Evolutionary conservation across 2,113 vertebrate species (phyloP), one percentile per base, ranked within the genome.

Genomic region (Nesogale talazaci): DNA sequence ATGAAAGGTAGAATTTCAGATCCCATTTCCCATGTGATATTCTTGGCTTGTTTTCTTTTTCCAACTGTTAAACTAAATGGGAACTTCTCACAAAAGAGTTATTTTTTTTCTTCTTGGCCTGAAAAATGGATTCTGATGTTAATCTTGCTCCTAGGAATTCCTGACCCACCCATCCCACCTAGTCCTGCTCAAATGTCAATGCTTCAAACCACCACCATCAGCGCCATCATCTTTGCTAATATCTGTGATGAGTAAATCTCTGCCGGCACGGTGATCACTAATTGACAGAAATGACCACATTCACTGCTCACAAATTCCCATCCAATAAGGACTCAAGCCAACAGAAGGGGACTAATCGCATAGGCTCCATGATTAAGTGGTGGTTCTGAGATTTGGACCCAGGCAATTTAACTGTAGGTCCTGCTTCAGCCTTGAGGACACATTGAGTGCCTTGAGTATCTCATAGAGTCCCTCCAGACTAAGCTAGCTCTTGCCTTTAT

Each of bases 101-200:
- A 59, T 94, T 97, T 96, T 94, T 97, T 96, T 94, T 91, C 89
- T 86, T 83, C 84, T 65, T 65, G 91, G 94, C 63, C 93, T 96
- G 91, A 94, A 96, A 96, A 96, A 76, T 94, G 38, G 0, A 91
- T 96, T 92, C 86, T 8, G 17, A 87, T 94, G 93, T 85, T 95
- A 86, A 87, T 91, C 89, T 89, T 57, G 2, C 38, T 85, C 57
- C 57, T 89, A 59, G 84, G 91, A 92, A 94, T 88, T 89, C 38
- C 46, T 69, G n/a, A 56, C 52, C 81, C 9, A 78, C 46, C 63
- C 65, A 86, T 65, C 65, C 89, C 31, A 74, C 42, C 40, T 52
- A 82, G 89, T 12, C 9, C 23, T 25, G 56, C 65, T 92, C 79
- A 29, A 20, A 46, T 67, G 77, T 80, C 78, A 56, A 86, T 82